phyloP scores from a whole-genome alignment of 2,797 vertebrate species.

The Echiichthys vipera region DNA sequence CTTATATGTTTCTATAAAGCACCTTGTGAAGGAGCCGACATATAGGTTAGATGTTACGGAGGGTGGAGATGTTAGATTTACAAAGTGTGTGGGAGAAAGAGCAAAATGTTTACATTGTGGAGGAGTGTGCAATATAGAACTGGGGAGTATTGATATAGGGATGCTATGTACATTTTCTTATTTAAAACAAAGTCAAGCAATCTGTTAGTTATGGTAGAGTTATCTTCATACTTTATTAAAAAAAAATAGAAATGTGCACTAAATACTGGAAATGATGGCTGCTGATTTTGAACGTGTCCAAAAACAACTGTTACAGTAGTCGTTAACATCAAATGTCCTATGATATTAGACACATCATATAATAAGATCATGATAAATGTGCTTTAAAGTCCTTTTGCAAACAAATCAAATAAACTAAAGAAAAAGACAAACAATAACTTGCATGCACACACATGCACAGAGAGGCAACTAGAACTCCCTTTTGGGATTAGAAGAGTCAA shows the following conservation, averaged over 20 bases:
- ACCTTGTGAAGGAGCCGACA: constrained; percentile 29
- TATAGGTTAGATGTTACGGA: constrained; percentile 41
- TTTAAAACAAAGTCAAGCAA: constrained; percentile 56
- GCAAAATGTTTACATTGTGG: constrained; percentile 67
- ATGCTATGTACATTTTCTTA: constrained; percentile 36
- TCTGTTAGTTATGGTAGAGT: constrained; percentile 30
- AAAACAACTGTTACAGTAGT: too few relatives aligned
- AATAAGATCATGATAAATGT: background rate
- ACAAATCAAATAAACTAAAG: constrained; percentile 30
- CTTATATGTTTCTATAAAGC: constrained; percentile 29
- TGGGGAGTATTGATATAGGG: constrained; percentile 52
- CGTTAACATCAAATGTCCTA: too few relatives aligned
- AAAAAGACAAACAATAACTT: constrained; percentile 53
- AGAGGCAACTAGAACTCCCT: constrained; percentile 23
- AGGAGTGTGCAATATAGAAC: constrained; percentile 36
- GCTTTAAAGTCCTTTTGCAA: constrained; percentile 19
- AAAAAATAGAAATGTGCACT: background rate
- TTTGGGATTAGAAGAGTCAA: constrained; percentile 64
- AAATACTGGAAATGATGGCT: background rate
- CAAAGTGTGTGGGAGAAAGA: constrained; percentile 50
- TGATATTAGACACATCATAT: background rate
- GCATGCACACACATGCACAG: constrained; percentile 27
- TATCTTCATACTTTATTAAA: background rate
- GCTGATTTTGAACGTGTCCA: background rate
- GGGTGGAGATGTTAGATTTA: constrained; percentile 50